Evolutionary conservation across 2,113 vertebrate species (phyloP), one percentile per base, ranked within the genome.

Genomic region (Megaleporinus macrocephalus): DNA sequence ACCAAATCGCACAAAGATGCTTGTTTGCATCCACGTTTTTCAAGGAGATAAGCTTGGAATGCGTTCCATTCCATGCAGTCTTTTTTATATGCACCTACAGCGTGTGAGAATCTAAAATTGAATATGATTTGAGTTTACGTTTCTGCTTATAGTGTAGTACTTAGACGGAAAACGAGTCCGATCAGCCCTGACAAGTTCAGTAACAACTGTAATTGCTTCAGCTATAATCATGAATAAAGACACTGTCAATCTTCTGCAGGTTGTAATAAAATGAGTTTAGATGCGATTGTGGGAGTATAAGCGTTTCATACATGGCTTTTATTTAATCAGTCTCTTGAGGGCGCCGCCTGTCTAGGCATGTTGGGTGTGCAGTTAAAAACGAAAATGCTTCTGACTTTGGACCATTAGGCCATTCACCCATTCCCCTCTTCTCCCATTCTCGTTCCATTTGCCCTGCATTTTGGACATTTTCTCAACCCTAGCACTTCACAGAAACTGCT

Each of bases 401-500:
- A 90, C 90, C 92, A 92, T 93, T 93, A 78, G 36, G 16, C 62
- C 51, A 92, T 87, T 85, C 86, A 91, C 87, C 88, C 86, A 90
- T 92, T 89, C 89, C 90, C 90, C 83, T 73, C 78, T 78, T 72
- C 80, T 83, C 87, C 85, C 83, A 81, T 78, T 90, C 88, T 90
- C 89, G 87, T 85, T 87, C 90, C 92, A 93, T 93, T 93, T 93
- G 92, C 90, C 86, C 84, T 89, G 84, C 89, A 91, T 87, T 90
- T 71, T 89, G 81, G 89, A 89, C 91, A 86, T 93, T 92, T 91
- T 89, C 88, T 90, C 89, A 91, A 89, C 84, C 86, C 89, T 88
- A 80, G 85, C 89, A 93, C 89, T 91, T 92, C 90, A 93, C 92
- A 91, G 90, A 90, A 92, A 91, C 89, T 89, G 90, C 89, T 89